Evolutionary conservation across 2,888 invertebrate species (phyloP).

Genomic region (Nomada flava): DNA sequence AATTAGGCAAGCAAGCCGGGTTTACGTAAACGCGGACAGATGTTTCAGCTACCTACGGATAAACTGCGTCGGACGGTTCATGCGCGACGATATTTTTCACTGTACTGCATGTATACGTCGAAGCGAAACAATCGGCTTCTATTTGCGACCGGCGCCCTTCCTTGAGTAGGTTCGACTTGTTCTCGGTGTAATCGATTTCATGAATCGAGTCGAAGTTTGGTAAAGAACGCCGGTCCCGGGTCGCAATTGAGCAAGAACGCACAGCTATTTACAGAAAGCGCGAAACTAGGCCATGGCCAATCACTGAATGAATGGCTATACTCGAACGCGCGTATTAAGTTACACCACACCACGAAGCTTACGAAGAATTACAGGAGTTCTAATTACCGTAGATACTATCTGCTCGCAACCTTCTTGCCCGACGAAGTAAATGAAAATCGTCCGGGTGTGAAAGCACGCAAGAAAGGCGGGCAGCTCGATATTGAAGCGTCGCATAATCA

Average conservation of each 20-base stretch:
- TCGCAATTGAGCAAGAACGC: slow-evolving; percentile 39
- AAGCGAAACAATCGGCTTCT: slow-evolving; percentile 22
- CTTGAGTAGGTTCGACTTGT: not conserved
- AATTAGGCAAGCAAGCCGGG: slow-evolving; percentile 31
- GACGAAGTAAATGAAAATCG: slow-evolving; percentile 5
- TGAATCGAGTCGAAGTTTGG: slow-evolving; percentile 23
- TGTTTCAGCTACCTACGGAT: slow-evolving; percentile 42
- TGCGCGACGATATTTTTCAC: slow-evolving; percentile 63
- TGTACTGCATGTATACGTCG: slow-evolving; percentile 61
- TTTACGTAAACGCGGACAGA: slow-evolving; percentile 38
- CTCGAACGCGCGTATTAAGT: slow-evolving; percentile 38
- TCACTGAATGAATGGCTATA: slow-evolving; percentile 55
- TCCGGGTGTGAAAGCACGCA: slow-evolving; percentile 35
- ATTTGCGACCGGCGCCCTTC: not conserved
- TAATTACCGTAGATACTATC: slow-evolving; percentile 12
- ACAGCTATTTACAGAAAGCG: slow-evolving; percentile 48
- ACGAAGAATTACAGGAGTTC: slow-evolving; percentile 26
- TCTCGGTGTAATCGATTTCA: not conserved
- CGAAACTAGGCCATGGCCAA: slow-evolving; percentile 62
- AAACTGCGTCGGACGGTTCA: slow-evolving; percentile 40
- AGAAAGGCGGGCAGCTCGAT: slow-evolving; percentile 8
- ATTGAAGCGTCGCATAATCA: slow-evolving; percentile 20
- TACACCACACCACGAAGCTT: not conserved
- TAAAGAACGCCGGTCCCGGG: slow-evolving; percentile 22
- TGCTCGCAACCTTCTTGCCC: not conserved